Percentiles rank a stretch among this genome's conserved stretches.
phyloP scores from a whole-genome alignment of 2,888 invertebrate genomes.

The Apotomis capreana region DNA sequence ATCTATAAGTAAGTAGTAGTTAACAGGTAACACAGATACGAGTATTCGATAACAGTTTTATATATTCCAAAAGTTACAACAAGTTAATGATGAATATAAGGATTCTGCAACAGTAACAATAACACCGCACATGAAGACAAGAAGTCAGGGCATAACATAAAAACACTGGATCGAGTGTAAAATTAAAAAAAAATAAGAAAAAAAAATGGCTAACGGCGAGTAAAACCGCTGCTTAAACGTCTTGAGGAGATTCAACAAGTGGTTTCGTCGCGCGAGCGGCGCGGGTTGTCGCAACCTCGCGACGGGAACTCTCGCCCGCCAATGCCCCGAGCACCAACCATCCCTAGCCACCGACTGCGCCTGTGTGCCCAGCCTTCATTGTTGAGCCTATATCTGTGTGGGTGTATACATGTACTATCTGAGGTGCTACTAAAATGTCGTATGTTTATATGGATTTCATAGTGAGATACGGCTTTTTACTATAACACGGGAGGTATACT shows the following conservation, averaged over 20 bases:
- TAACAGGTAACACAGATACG: slow-evolving; percentile 81
- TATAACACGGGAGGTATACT: slow-evolving; percentile 17
- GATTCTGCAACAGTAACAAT: slow-evolving; percentile 61
- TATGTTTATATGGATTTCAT: too few species aligned
- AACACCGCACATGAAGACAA: slow-evolving; percentile 73
- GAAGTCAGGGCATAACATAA: slow-evolving; percentile 63
- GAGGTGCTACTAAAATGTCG: too few species aligned
- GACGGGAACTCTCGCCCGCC: slow-evolving; percentile 80
- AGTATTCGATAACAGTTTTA: slow-evolving; percentile 78
- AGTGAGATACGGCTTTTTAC: too few species aligned
- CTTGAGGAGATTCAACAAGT: slow-evolving; percentile 76
- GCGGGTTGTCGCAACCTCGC: slow-evolving; percentile 67
- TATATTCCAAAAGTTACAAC: slow-evolving; percentile 80
- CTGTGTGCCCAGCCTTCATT: slow-evolving; percentile 46
- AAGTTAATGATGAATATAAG: slow-evolving; percentile 61
- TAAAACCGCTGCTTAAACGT: slow-evolving; percentile 67
- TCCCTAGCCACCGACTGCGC: slow-evolving; percentile 46
- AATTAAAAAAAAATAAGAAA: slow-evolving; percentile 47
- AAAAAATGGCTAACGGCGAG: slow-evolving; percentile 48
- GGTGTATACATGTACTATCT: slow-evolving; percentile 43
- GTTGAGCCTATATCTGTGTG: slow-evolving; percentile 31
- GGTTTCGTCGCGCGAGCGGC: slow-evolving; percentile 70
- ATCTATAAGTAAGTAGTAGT: slow-evolving; percentile 75
- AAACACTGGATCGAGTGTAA: slow-evolving; percentile 28
- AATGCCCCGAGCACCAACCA: slow-evolving; percentile 64